Evolutionary conservation across 2,888 invertebrate genomes (phyloP).

Genomic region (Cyclophora punctaria): DNA sequence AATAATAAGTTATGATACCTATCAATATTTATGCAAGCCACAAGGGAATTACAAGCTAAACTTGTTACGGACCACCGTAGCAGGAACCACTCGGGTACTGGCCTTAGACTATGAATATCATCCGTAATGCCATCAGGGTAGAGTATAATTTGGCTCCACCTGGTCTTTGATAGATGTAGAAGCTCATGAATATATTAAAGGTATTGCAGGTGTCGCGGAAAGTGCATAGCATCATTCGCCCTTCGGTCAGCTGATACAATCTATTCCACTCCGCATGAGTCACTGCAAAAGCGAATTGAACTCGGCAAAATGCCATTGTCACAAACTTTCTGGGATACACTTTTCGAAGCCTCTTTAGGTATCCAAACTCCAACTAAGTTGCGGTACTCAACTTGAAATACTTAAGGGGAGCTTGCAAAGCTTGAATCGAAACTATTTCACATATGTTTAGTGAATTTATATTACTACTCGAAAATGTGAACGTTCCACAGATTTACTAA

Average conservation of each 20-base stretch:
- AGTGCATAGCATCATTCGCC: constrained; percentile 30
- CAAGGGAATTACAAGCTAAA: constrained; percentile 25
- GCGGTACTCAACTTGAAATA: constrained; percentile 10
- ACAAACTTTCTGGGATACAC: constrained; percentile 8
- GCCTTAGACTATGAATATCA: constrained; percentile 17
- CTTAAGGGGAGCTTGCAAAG: background rate
- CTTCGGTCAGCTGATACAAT: constrained; percentile 18
- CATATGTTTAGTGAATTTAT: no score
- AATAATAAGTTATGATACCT: constrained; percentile 12
- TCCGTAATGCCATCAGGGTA: constrained; percentile 15
- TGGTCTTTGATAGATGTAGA: constrained; percentile 13
- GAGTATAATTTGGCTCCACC: constrained; percentile 17
- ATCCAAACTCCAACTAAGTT: constrained; percentile 13
- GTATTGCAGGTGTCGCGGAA: constrained; percentile 25
- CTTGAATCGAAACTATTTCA: background rate
- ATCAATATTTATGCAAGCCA: constrained; percentile 26
- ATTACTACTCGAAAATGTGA: no score
- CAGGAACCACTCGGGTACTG: constrained; percentile 4
- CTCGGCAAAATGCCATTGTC: constrained; percentile 6
- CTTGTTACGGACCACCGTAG: constrained; percentile 17
- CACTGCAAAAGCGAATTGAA: constrained; percentile 8
- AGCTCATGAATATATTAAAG: constrained; percentile 32
- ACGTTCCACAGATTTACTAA: no score
- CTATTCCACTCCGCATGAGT: constrained; percentile 18
- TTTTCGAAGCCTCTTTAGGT: constrained; percentile 12